Evolutionary conservation across 2,888 invertebrate genomes (phyloP).

Genomic region (Apotomis capreana): DNA sequence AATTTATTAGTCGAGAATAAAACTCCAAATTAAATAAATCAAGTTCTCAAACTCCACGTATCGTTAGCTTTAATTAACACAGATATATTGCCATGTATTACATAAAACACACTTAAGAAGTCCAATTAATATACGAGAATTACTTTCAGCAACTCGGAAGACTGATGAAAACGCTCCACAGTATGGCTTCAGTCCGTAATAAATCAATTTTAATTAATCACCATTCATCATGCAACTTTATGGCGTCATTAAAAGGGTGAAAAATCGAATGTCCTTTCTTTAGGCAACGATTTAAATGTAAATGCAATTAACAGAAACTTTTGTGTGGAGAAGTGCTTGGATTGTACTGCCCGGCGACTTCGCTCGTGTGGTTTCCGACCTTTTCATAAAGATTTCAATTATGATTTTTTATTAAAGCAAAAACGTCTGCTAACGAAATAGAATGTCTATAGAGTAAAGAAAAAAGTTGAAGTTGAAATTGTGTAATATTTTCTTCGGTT

Average conservation of each 20-base stretch:
- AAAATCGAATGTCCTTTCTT: slow-evolving; percentile 24
- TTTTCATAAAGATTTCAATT: too few species aligned
- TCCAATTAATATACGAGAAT: slow-evolving; percentile 28
- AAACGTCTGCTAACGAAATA: too few species aligned
- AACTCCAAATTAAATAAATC: slow-evolving; percentile 6
- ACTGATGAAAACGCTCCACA: slow-evolving; percentile 27
- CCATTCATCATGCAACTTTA: slow-evolving; percentile 41
- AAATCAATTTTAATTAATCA: slow-evolving; percentile 42
- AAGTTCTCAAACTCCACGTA: slow-evolving; percentile 1
- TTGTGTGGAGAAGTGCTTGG: too few species aligned
- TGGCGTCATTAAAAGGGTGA: slow-evolving; percentile 37
- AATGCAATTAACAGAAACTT: too few species aligned
- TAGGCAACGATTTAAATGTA: not conserved
- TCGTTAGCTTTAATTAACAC: slow-evolving; percentile 22
- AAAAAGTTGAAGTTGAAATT: too few species aligned
- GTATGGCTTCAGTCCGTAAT: slow-evolving; percentile 26
- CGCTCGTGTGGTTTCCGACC: too few species aligned
- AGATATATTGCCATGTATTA: slow-evolving; percentile 17
- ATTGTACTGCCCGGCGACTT: too few species aligned
- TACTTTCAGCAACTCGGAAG: slow-evolving; percentile 26
- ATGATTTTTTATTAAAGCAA: too few species aligned
- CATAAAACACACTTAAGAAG: slow-evolving; percentile 19
- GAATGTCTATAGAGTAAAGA: too few species aligned
- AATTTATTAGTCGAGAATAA: not conserved
- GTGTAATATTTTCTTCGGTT: too few species aligned